Percentiles rank a stretch among this genome's conserved stretches.
phyloP scores from a whole-genome alignment of 1,140 invertebrate genomes.

The Acromyrmex charruanus region DNA sequence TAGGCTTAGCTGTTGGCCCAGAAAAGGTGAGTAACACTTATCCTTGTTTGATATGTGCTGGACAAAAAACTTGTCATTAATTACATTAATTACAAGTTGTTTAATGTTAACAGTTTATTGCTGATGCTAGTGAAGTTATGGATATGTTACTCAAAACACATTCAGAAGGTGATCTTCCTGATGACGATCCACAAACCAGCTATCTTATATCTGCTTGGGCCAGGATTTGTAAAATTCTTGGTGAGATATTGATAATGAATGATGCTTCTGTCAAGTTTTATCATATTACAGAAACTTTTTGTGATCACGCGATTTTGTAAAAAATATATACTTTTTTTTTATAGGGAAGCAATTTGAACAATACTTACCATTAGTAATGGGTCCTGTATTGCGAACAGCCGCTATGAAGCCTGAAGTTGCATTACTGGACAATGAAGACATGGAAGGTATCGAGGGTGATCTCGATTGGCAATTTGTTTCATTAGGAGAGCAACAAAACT shows the following conservation, averaged over 20 bases:
- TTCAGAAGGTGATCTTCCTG: constrained; percentile 93
- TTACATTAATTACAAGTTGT: constrained; percentile 1
- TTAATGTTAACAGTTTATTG: constrained; percentile 90
- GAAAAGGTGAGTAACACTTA: constrained; percentile 90
- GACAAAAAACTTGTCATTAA: not conserved
- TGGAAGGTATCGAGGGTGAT: constrained; percentile 95
- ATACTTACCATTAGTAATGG: constrained; percentile 99
- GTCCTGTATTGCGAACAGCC: constrained; percentile 97
- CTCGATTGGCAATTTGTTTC: constrained; percentile 99
- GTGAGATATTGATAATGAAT: constrained; percentile 81
- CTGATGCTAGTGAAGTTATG: constrained; percentile 98
- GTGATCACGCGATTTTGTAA: not conserved
- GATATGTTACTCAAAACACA: constrained; percentile 97
- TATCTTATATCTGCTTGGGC: constrained; percentile 99
- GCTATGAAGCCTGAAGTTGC: constrained; percentile 99
- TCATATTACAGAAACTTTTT: not conserved
- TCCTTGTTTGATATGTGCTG: constrained; percentile 14
- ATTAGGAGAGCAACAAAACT: constrained; percentile 98
- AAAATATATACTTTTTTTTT: not conserved
- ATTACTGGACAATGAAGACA: constrained; percentile 97
- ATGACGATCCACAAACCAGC: constrained; percentile 98
- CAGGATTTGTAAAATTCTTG: constrained; percentile 98
- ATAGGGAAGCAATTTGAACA: constrained; percentile 96
- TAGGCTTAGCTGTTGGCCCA: constrained; percentile 98
- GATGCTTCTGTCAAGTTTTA: not conserved